Conservation (phyloP, 2,888 invertebrate species). For the Drosophila demipolita region DNA sequence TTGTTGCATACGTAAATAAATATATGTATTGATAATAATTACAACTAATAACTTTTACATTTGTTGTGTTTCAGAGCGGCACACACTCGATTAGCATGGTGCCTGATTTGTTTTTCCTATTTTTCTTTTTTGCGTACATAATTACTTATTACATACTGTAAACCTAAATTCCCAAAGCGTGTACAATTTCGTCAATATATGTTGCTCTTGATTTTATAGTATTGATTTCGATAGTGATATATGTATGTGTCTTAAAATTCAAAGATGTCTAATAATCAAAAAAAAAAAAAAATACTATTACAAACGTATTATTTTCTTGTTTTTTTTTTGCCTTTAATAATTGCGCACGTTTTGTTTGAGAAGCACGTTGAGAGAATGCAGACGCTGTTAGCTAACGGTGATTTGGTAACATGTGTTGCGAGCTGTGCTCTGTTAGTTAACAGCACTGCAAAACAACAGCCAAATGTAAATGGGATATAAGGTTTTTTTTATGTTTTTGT, state of each 20-base stretch:
- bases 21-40: conserved; percentile 69
- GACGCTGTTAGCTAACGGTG: conserved; percentile 41
- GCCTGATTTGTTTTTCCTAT: not conserved
- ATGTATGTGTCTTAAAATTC: conserved; percentile 19
- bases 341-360: not conserved
- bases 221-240: conserved; percentile 42
- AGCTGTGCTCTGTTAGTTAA: conserved; percentile 39
- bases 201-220: conserved; percentile 39
- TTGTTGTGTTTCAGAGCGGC: conserved; percentile 37
- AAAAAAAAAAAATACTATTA: not conserved
- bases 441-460: conserved; percentile 46
- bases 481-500: conserved; percentile 3
- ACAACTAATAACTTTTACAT: conserved; percentile 73
- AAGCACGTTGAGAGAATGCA: conserved; percentile 15
- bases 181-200: conserved; percentile 50
- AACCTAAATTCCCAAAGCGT: conserved; percentile 53
- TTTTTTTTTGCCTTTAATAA: not conserved
- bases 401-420: conserved; percentile 59
- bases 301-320: conserved; percentile 1
- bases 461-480: conserved; percentile 22
- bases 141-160: conserved; percentile 44
- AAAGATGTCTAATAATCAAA: conserved; percentile 25
- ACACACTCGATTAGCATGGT: conserved; percentile 27
- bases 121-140: conserved; percentile 29
- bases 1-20: conserved; percentile 75